phyloP scores from a whole-genome alignment of 2,797 vertebrate species.

The Arrhamphus sclerolepis region DNA sequence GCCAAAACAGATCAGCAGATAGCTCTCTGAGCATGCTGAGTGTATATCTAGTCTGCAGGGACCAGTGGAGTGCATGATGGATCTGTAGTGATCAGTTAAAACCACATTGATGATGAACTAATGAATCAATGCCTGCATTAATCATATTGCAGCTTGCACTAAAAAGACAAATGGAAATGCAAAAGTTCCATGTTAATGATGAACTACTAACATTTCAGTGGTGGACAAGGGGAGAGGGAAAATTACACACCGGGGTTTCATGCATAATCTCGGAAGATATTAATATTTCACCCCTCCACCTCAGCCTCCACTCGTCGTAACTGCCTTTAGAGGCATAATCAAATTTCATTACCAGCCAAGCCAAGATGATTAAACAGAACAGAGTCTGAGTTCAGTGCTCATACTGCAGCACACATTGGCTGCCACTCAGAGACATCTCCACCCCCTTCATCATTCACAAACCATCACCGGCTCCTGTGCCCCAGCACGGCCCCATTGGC shows the following conservation, averaged over 20 bases:
- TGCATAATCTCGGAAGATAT: slow-evolving; percentile 99
- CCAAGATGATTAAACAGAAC: slow-evolving; percentile 98
- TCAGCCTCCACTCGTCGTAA: slow-evolving; percentile 53
- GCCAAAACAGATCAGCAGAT: slow-evolving; percentile 65
- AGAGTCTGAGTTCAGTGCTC: slow-evolving; percentile 86
- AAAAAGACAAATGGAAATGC: slow-evolving; percentile 98
- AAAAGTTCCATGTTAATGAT: slow-evolving; percentile 98
- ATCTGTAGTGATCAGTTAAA: slow-evolving; percentile 93
- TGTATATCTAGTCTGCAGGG: slow-evolving; percentile 65
- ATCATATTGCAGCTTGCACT: slow-evolving; percentile 87
- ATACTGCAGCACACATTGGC: slow-evolving; percentile 67
- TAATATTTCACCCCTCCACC: slow-evolving; percentile 89
- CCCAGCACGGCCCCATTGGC: slow-evolving; percentile 43
- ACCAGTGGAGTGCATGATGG: slow-evolving; percentile 73
- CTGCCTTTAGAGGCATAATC: slow-evolving; percentile 97
- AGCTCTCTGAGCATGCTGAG: slow-evolving; percentile 53
- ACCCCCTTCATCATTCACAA: slow-evolving; percentile 69
- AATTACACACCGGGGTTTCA: slow-evolving; percentile 98
- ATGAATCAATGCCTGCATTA: slow-evolving; percentile 98
- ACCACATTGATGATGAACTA: slow-evolving; percentile 97
- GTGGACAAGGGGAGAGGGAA: slow-evolving; percentile 93
- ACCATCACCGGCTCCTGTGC: slow-evolving; percentile 15
- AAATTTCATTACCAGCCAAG: slow-evolving; percentile 98
- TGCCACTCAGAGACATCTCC: slow-evolving; percentile 68
- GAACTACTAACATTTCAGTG: slow-evolving; percentile 99